Evolutionary conservation across 1,140 invertebrate species (phyloP), one percentile per base, ranked within the genome.

Genomic region (Dufourea novaeangliae): DNA sequence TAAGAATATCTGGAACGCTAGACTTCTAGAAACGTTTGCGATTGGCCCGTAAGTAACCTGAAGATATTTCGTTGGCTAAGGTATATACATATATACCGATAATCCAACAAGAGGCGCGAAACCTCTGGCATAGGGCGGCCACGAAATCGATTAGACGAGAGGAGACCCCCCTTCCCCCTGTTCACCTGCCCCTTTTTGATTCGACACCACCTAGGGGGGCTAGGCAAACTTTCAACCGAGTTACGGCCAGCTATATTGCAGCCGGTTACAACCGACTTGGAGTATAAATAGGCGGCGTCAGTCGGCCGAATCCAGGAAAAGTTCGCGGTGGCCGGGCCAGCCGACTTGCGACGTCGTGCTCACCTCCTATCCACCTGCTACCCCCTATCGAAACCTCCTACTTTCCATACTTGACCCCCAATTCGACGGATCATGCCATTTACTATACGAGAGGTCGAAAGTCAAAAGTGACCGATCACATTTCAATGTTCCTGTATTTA

Each of bases 241-340:
- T 70, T 61, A 37, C 25, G 4, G 5, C 46, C 17, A 52, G 5
- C 4, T 82, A 70, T 61, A 73, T 52, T 12, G 70, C 71, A 29
- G 59, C 25, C 69, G 44, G 80, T 72, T 78, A 76, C 70, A 74
- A 82, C 41, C 2, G 70, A 22, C 41, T n/a, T n/a, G 57, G 12
- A 69, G 46, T 83, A 84, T 85, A 85, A 85, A 85, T 85, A 85
- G 78, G 68, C 50, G 37, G 62, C 37, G 44, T 66, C 32, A 25
- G 57, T 75, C 70, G 52, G 73, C 68, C 78, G 59, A 83, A 85
- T 83, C 57, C 73, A 59, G 64, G 78, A 83, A 83, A 83, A 78
- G 52, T 83, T 80, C 7, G 39, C 69, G 34, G 56, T 22, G 52
- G 20, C 59, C 41, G 39, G 44, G 37, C n/a, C n/a, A n/a, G n/a